Evolutionary conservation across 2,888 invertebrate genomes (phyloP).

Genomic region (Lomographa bimaculata): DNA sequence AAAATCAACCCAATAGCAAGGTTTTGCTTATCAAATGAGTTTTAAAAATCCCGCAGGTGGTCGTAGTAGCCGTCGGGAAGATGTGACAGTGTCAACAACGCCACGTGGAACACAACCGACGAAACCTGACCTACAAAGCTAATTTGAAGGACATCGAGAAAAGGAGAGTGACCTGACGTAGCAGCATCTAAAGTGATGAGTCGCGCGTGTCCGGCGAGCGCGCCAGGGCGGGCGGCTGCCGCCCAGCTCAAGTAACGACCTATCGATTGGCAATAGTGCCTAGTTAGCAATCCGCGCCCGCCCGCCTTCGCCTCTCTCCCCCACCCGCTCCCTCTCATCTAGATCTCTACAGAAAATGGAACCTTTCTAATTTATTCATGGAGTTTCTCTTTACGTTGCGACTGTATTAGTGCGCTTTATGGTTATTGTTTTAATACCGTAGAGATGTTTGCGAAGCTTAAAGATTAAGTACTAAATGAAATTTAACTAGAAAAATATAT

Average conservation of each 20-base stretch:
- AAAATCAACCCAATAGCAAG: too few relatives aligned
- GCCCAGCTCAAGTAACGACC: constrained; percentile 73
- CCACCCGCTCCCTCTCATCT: constrained; percentile 43
- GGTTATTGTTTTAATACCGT: constrained; percentile 1
- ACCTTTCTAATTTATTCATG: constrained; percentile 51
- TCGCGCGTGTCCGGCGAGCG: constrained; percentile 71
- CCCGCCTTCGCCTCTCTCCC: constrained; percentile 39
- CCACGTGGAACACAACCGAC: constrained; percentile 74
- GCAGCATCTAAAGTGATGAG: constrained; percentile 82
- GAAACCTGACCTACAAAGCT: constrained; percentile 84
- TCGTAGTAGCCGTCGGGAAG: constrained; percentile 38
- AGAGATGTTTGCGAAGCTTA: too few relatives aligned
- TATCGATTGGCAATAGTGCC: constrained; percentile 83
- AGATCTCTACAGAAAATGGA: constrained; percentile 40
- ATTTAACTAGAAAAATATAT: too few relatives aligned
- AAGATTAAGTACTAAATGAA: too few relatives aligned
- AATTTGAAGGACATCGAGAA: constrained; percentile 84
- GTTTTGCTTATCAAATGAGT: neutral
- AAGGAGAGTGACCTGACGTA: constrained; percentile 84
- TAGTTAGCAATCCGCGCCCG: constrained; percentile 71
- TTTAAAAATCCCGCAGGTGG: constrained; percentile 44
- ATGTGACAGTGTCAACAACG: constrained; percentile 62
- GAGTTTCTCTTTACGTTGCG: constrained; percentile 35
- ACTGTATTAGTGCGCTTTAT: constrained; percentile 16
- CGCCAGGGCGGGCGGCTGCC: constrained; percentile 48